These are phyloP conservation scores for Acrobasis suavella DNA, from an alignment of 2,888 invertebrate genomes.

Conservation along the genomic window DNA sequence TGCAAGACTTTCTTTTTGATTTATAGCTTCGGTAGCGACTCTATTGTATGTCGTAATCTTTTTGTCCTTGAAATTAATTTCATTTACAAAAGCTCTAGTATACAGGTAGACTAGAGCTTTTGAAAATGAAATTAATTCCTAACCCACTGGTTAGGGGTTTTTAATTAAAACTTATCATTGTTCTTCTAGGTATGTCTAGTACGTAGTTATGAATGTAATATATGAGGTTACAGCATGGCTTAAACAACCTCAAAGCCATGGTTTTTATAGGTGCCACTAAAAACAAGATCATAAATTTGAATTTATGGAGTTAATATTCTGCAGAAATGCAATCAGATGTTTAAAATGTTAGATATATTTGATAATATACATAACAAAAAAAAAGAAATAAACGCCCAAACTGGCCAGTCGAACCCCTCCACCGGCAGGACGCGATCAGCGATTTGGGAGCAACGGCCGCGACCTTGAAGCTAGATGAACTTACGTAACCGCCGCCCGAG, in stretches of 20 bases:
- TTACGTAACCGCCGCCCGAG: constrained; percentile 75
- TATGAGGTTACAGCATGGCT: no score
- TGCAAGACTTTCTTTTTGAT: constrained; percentile 52
- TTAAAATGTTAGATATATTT: constrained; percentile 3
- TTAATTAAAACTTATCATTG: neutral
- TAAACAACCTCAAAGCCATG: no score
- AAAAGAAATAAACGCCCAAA: constrained; percentile 71
- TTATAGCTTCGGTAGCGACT: constrained; percentile 55
- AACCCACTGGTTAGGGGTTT: no score
- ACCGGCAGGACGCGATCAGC: constrained; percentile 75
- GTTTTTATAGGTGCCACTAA: no score
- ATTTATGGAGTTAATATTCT: neutral
- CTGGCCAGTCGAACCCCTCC: constrained; percentile 63
- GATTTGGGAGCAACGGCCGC: constrained; percentile 81
- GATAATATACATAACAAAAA: constrained; percentile 40
- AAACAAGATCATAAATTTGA: no score
- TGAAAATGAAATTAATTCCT: no score
- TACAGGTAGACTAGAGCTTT: no score
- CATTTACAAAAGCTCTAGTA: neutral
- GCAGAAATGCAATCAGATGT: neutral
- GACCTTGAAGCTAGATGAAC: constrained; percentile 82
- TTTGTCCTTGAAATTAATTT: constrained; percentile 25
- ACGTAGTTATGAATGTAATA: no score
- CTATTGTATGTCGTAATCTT: constrained; percentile 26
- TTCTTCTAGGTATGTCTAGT: neutral